Conservation (phyloP, 2,113 vertebrate genomes). For the cattle (Bos taurus) region DNA sequence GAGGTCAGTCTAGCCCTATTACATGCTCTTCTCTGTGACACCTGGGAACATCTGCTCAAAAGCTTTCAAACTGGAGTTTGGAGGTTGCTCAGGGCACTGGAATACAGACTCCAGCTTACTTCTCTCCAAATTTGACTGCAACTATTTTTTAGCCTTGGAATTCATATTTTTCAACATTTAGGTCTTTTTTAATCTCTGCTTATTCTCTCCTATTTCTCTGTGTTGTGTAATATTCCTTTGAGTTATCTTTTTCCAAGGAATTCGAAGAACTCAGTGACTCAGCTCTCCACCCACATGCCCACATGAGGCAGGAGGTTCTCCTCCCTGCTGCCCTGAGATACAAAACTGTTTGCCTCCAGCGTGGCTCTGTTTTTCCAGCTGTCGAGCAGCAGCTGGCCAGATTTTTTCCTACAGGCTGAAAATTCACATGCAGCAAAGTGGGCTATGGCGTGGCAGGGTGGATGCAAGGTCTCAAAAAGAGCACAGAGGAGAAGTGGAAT, state of each 20-base stretch:
- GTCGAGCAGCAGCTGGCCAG: slow-evolving; percentile 49
- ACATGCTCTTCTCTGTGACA: not conserved
- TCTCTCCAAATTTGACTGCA: not conserved
- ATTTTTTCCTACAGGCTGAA: slow-evolving; percentile 19
- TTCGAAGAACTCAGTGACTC: slow-evolving; percentile 44
- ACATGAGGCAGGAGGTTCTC: slow-evolving; percentile 5
- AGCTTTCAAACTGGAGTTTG: not conserved
- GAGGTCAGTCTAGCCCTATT: not conserved
- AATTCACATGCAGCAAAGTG: not conserved
- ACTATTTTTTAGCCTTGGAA: not conserved
- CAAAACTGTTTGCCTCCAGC: slow-evolving; percentile 28
- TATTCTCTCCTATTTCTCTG: slow-evolving; percentile 26
- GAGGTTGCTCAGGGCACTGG: not conserved
- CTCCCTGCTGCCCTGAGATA: slow-evolving; percentile 39
- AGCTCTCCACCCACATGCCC: slow-evolving; percentile 47
- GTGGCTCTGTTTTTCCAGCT: slow-evolving; percentile 69
- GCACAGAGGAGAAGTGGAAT: not conserved
- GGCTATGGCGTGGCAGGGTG: not conserved
- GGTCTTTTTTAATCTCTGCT: not conserved
- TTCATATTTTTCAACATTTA: not conserved
- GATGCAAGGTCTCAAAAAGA: not conserved
- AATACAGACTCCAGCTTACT: not conserved
- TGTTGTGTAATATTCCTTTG: slow-evolving; percentile 50
- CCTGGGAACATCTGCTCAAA: not conserved
- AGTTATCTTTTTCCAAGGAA: slow-evolving; percentile 47